Conservation (phyloP, 1,140 invertebrate species). For the Anagrus nilaparvatae region DNA sequence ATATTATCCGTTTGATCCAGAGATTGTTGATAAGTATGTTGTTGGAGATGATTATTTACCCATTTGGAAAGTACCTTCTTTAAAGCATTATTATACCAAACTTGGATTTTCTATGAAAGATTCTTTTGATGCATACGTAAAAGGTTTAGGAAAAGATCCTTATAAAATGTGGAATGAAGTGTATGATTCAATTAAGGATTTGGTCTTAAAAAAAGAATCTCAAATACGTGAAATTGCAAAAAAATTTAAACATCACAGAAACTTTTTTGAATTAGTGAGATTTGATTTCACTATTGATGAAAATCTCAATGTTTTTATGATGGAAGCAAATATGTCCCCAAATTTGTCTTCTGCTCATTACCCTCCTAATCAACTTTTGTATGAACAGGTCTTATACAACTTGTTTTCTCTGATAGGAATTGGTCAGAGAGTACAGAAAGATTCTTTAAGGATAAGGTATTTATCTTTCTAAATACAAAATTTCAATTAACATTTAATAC, state of each 20-base stretch:
- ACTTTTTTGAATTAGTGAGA: conserved; percentile 91
- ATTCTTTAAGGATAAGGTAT: conserved; percentile 36
- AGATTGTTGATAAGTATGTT: conserved; percentile 80
- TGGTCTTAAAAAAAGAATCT: conserved; percentile 67
- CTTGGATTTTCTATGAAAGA: conserved; percentile 79
- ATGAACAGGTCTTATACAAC: conserved; percentile 88
- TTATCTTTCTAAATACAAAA: conserved; percentile 9
- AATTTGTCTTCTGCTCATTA: conserved; percentile 92
- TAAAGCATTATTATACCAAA: conserved; percentile 65
- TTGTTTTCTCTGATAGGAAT: conserved; percentile 75
- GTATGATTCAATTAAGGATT: conserved; percentile 62
- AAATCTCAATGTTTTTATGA: conserved; percentile 73
- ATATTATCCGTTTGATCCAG: conserved; percentile 84
- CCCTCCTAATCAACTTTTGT: conserved; percentile 74
- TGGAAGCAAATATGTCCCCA: conserved; percentile 98
- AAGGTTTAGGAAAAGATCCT: conserved; percentile 58
- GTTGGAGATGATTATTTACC: conserved; percentile 92
- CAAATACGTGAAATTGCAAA: conserved; percentile 48
- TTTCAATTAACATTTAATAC: conserved; percentile 7
- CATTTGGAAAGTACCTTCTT: conserved; percentile 83
- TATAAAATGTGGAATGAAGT: conserved; percentile 72
- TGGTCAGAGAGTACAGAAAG: conserved; percentile 39
- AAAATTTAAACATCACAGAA: conserved; percentile 39
- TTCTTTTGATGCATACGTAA: conserved; percentile 73
- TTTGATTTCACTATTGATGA: conserved; percentile 91